Evolutionary conservation across 2,888 invertebrate genomes (phyloP), one percentile per base, ranked within the genome.

Genomic region (Philereme vetulata): DNA sequence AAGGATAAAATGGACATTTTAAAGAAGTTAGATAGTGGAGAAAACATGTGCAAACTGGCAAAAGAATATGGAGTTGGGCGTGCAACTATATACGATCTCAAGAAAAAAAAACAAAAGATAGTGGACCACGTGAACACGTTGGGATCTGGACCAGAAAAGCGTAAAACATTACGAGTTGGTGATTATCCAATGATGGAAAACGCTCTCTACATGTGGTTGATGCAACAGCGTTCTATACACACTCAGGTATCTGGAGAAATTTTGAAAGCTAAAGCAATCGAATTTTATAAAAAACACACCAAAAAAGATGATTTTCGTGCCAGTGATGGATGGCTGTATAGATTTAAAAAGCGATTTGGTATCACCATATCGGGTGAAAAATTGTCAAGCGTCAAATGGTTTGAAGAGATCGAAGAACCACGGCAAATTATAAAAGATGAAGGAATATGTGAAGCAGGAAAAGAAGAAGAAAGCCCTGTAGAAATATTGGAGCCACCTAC

Each of bases 331-430:
- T 78, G 77, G 78, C 64, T 78, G 49, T 72, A 76, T 66, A 75
- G 73, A 64, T 78, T 79, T 71, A 75, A 77, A 71, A 77, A 71
- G 9, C 61, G 77, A 66, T 72, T 69, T 72, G 73, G 73, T 62
- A 75, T 76, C 53, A 67, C 63, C 33, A 51, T 74, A 60, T 71
- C 71, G 36, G 72, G 72, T 66, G 72, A 76, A 49, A 75, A 72
- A 36, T 36, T 36, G 7, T 36, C 35, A 36, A 36, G 3, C 2
- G 7, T 6, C 35, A 7, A 36, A 36, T 36, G 35, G 67, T 70
- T 71, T 64, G 68, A 68, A 69, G 69, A 50, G 65, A 45, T 45
- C 45, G 45, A 45, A 45, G 45, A 45, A 45, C 21, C 45, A 45
- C 21, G 21, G 45, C 9, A 45, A 45, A 53, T 53, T 54, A 54